Evolutionary conservation across 1,140 invertebrate species (phyloP).

Genomic region (Orius insidiosus): DNA sequence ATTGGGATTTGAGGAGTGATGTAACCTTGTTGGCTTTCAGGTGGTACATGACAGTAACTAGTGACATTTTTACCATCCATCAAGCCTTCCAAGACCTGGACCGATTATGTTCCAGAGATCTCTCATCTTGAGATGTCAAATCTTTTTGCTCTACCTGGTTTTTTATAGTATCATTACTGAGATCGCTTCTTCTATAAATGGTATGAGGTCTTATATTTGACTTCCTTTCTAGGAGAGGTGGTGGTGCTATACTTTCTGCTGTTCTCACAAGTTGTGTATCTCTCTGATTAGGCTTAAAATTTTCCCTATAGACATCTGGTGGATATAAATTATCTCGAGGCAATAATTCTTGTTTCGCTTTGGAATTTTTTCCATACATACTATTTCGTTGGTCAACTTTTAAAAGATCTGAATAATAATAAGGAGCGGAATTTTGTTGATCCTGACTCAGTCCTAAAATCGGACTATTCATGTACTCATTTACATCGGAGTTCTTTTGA

Average conservation of each 20-base stretch:
- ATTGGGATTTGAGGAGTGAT: too few relatives aligned
- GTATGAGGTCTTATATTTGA: slow-evolving; percentile 22
- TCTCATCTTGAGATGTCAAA: slow-evolving; percentile 33
- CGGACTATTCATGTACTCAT: not conserved
- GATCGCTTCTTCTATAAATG: slow-evolving; percentile 48
- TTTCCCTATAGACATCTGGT: slow-evolving; percentile 15
- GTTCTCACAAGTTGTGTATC: too few relatives aligned
- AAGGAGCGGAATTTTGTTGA: slow-evolving; percentile 38
- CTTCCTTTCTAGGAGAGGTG: slow-evolving; percentile 2
- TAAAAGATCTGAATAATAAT: slow-evolving; percentile 70
- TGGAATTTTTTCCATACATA: too few relatives aligned
- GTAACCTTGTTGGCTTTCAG: too few relatives aligned
- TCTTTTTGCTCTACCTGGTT: slow-evolving; percentile 65
- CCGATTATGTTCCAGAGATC: slow-evolving; percentile 18
- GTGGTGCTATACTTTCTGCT: too few relatives aligned
- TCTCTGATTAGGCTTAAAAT: slow-evolving; percentile 25
- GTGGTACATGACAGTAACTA: not conserved
- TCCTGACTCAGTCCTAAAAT: not conserved
- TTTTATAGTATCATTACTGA: too few relatives aligned
- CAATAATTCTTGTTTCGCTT: too few relatives aligned
- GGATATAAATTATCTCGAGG: too few relatives aligned
- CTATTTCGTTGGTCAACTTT: slow-evolving; percentile 18
- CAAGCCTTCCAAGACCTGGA: slow-evolving; percentile 44
- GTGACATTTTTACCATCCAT: slow-evolving; percentile 33
- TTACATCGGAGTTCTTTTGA: not conserved